These are phyloP conservation scores for Xanthorhoe spadicearia DNA, from an alignment of 2,888 invertebrate genomes.

Conservation along the genomic window DNA sequence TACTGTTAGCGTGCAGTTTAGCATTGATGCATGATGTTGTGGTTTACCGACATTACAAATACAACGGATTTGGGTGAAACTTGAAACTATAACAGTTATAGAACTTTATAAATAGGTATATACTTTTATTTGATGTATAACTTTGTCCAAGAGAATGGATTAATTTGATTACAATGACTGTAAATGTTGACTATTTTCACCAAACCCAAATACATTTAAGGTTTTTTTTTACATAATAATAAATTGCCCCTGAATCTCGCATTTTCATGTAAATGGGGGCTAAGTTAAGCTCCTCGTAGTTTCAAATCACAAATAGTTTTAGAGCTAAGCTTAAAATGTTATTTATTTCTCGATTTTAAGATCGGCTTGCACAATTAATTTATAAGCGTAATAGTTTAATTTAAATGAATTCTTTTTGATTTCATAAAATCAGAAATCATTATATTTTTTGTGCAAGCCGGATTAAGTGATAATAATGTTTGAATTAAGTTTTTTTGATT, in stretches of 20 bases:
- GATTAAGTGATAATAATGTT: constrained; percentile 50
- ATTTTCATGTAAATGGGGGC: constrained; percentile 18
- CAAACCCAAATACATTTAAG: not conserved
- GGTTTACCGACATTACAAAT: too few relatives aligned
- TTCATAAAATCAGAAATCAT: not conserved
- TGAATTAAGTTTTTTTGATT: constrained; percentile 54
- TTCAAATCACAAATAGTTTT: constrained; percentile 25
- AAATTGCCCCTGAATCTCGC: constrained; percentile 25
- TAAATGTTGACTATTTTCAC: not conserved
- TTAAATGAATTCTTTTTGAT: not conserved
- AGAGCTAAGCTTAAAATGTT: constrained; percentile 43
- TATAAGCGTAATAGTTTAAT: not conserved
- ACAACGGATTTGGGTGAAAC: too few relatives aligned
- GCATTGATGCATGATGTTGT: too few relatives aligned
- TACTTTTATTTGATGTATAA: too few relatives aligned
- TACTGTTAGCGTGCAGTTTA: too few relatives aligned
- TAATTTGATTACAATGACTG: not conserved
- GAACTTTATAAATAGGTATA: too few relatives aligned
- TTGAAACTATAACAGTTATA: too few relatives aligned
- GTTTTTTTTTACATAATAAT: constrained; percentile 3
- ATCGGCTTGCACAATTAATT: constrained; percentile 12
- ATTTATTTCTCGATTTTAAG: constrained; percentile 51
- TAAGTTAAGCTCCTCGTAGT: constrained; percentile 21
- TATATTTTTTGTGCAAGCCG: constrained; percentile 6
- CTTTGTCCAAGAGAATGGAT: too few relatives aligned